These are phyloP conservation scores for Polyodon spathula DNA, from an alignment of 2,113 vertebrate genomes.

Conservation along the genomic window DNA sequence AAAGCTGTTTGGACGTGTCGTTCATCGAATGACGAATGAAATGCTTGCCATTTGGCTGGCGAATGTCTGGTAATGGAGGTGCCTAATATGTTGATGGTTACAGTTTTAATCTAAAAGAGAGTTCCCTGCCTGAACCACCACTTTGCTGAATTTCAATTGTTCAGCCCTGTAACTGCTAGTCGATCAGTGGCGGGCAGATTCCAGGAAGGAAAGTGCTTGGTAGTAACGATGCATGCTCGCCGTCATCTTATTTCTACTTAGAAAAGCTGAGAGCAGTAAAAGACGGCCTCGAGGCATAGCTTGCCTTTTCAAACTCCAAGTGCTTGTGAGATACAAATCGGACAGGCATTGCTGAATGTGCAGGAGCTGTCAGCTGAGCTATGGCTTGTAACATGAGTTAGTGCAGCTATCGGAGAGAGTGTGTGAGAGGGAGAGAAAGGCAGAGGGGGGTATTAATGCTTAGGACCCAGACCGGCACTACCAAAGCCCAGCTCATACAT, in stretches of 20 bases:
- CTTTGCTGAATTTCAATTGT: too few relatives aligned
- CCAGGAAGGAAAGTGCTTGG: constrained; percentile 7
- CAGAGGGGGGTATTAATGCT: constrained; percentile 19
- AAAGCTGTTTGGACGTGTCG: too few relatives aligned
- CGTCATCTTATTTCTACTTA: constrained; percentile 21
- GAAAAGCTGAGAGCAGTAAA: constrained; percentile 32
- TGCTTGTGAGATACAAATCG: constrained; percentile 35
- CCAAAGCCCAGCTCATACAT: constrained; percentile 47
- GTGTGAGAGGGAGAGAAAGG: constrained; percentile 19
- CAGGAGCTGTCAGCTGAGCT: constrained; percentile 41
- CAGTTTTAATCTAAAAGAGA: too few relatives aligned
- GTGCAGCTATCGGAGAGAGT: constrained; percentile 31
- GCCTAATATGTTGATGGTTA: too few relatives aligned
- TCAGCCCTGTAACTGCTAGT: too few relatives aligned
- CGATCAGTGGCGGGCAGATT: background rate
- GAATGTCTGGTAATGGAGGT: too few relatives aligned
- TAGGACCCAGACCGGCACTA: constrained; percentile 30
- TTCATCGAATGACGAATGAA: too few relatives aligned
- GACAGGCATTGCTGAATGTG: constrained; percentile 51
- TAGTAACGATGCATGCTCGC: constrained; percentile 10
- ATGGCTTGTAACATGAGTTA: constrained; percentile 44
- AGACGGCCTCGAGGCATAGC: constrained; percentile 36
- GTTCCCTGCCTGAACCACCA: too few relatives aligned
- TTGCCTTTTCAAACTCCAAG: constrained; percentile 28
- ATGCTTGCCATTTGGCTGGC: too few relatives aligned